A percentile compares a stretch with the other conserved stretches of the same genome.
These are phyloP conservation scores for Dromius quadrimaculatus DNA, from an alignment of 2,888 invertebrate genomes.

Conservation along the genomic window DNA sequence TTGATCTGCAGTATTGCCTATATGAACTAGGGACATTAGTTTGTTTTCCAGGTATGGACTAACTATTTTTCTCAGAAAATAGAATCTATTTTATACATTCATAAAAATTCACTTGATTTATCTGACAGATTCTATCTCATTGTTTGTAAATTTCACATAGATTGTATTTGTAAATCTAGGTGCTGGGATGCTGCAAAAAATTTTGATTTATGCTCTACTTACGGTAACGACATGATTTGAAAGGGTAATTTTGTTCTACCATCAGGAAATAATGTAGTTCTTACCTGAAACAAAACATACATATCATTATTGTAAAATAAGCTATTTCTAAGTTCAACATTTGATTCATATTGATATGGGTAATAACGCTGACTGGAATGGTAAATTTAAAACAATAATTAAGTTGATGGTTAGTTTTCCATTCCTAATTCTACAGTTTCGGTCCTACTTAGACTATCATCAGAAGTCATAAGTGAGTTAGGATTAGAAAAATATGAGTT, in stretches of 20 bases:
- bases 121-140: background rate
- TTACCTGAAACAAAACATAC: conserved; percentile 11
- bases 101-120: conserved; percentile 10
- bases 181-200: background rate
- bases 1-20: conserved; percentile 9
- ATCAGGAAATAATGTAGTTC: background rate
- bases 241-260: conserved; percentile 9
- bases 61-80: conserved; percentile 13
- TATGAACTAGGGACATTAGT: background rate
- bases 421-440: too few species aligned
- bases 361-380: too few species aligned
- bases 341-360: too few species aligned
- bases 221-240: background rate
- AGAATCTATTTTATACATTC: background rate
- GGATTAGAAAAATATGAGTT: too few species aligned
- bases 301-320: too few species aligned
- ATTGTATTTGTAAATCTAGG: too few species aligned
- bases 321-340: too few species aligned
- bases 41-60: background rate
- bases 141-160: background rate
- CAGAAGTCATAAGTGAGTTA: too few species aligned
- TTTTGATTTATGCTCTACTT: conserved; percentile 13
- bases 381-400: too few species aligned
- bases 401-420: too few species aligned
- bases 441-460: too few species aligned